These are phyloP conservation scores for Strigamia maritima DNA, from an alignment of 2,888 invertebrate genomes.

Conservation along the genomic window DNA sequence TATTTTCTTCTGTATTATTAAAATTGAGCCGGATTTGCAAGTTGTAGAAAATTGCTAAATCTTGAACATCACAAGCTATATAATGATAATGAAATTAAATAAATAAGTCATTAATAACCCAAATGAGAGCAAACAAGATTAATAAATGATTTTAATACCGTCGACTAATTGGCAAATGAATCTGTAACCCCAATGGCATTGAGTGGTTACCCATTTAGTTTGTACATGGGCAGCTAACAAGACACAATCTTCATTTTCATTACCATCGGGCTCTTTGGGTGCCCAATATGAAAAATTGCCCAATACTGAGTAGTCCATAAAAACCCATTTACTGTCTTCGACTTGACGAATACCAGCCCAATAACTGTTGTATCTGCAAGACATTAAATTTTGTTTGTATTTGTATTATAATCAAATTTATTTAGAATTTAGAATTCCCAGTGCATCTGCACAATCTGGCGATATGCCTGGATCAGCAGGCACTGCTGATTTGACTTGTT, in stretches of 20 bases:
- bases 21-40: background rate
- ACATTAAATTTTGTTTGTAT: no score
- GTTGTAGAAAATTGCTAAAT: background rate
- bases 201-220: conserved; percentile 26
- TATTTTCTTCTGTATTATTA: background rate
- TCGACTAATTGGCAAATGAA: conserved; percentile 35
- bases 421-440: background rate
- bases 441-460: background rate
- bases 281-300: conserved; percentile 31
- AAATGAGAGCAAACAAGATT: background rate
- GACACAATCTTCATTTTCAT: conserved; percentile 7
- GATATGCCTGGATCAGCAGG: no score
- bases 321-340: conserved; percentile 4
- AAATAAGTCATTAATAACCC: background rate
- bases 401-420: no score
- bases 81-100: background rate
- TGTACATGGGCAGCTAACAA: conserved; percentile 1
- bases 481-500: background rate
- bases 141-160: background rate
- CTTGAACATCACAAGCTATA: background rate
- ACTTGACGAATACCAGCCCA: conserved; percentile 36
- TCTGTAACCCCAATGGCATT: conserved; percentile 38
- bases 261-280: conserved; percentile 22
- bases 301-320: conserved; percentile 7
- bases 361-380: conserved; percentile 13